Conservation (phyloP, 2,888 invertebrate species). For the Cantharis rufa region DNA sequence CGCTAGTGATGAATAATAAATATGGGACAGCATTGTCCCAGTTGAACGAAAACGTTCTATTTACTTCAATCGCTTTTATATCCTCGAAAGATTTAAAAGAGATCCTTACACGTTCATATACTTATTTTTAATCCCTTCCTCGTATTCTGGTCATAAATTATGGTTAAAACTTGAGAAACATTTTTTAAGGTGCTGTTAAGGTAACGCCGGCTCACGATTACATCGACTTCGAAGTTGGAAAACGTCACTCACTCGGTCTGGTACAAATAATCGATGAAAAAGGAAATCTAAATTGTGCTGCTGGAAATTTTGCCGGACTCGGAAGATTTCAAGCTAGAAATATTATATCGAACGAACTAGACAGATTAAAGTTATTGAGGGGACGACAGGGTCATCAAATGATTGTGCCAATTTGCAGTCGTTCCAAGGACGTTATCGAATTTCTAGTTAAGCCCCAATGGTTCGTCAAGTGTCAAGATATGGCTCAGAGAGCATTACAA, state of each 20-base stretch:
- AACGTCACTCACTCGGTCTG: constrained; percentile 83
- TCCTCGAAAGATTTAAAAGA: not conserved
- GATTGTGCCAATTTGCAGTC: constrained; percentile 94
- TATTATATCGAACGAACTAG: constrained; percentile 76
- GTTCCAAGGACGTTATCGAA: constrained; percentile 97
- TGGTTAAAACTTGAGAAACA: not conserved
- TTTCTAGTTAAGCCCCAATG: constrained; percentile 96
- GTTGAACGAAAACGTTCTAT: constrained; percentile 17
- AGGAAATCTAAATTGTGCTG: constrained; percentile 81
- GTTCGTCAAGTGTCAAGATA: constrained; percentile 89
- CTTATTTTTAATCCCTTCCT: not conserved
- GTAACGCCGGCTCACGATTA: constrained; percentile 98
- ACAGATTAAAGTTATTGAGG: constrained; percentile 61
- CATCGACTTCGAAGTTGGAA: constrained; percentile 95
- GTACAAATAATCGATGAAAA: constrained; percentile 90
- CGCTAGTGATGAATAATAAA: constrained; percentile 22
- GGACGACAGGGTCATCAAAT: constrained; percentile 81
- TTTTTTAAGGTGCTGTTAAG: constrained; percentile 85
- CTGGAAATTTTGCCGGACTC: constrained; percentile 78
- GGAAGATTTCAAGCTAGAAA: constrained; percentile 89
- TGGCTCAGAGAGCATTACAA: constrained; percentile 85
- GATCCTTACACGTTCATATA: not conserved
- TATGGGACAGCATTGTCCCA: constrained; percentile 19
- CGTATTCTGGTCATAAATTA: not conserved
- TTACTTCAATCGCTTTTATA: constrained; percentile 12